Base-by-base conservation (phyloP, 2,888 invertebrate genomes). In the Nymphalis polychloros region DNA sequence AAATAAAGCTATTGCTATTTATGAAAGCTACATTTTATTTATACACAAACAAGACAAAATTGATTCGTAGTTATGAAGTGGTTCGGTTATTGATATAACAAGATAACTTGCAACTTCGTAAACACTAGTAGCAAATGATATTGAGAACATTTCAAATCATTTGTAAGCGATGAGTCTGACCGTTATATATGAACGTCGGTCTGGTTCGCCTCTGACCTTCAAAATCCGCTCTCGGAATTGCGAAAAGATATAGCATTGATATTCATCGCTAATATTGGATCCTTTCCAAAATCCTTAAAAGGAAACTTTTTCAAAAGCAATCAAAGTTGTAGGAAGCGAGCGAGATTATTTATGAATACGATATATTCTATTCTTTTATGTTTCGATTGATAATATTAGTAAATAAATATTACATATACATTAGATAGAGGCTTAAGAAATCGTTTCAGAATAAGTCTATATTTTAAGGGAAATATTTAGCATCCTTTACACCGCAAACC, bases 301-400 rank as follows among this genome's bases (percentile, higher is more conserved):
- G 67, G 27, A 68, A 74, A 72, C 71, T 70, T 70, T 72, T 74
- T 69, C 65, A 70, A 72, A 72, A 69, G 72, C 69, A 67, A 69
- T 72, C 72, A 69, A 72, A 69, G 49, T 64, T 69, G 63, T 65
- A 65, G 72, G 64, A 67, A 64, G 67, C 17, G 61, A 62, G 63
- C 67, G 67, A 55, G 60, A 61, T 70, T 70, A 60, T 70, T 70
- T 70, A 70, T 70, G 66, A 63, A 66, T 66, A 20, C 49, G 52
- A 68, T 53, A 62, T 31, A 48, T 23, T 31, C 50, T 47, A 27
- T 49, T 64, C 59, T 19, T 59, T 55, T 52, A 48, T 60, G 48
- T 69, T 63, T 53, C 59, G 35, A 66, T 66, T 27, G 31, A 27
- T 31, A 64, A 19, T 31, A 64, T 13, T 35, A 23, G 27, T 48